Base-by-base conservation (phyloP, 2,797 vertebrate species). In the Muscicapa striata region DNA sequence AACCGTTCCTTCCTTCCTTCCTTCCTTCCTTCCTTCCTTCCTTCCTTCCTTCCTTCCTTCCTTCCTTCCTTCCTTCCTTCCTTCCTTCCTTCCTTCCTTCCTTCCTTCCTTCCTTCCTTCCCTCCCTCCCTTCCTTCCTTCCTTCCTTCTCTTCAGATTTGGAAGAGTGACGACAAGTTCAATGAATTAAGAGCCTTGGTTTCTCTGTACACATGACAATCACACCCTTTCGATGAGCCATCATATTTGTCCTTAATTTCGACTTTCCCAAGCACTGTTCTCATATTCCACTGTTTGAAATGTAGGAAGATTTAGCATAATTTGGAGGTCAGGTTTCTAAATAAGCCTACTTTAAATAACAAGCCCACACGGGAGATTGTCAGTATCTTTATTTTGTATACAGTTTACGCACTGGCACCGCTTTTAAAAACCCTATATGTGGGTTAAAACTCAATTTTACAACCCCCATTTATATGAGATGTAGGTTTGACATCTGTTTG, bases 401-500 rank as follows among this genome's bases (percentile, higher is more conserved):
- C 79, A 59, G 96, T 81, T 96, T 94, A 94, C 97, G 91, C 96
- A 52, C 62, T 91, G 88, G 93, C 84, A 91, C 87, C 27, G 87
- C 67, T 84, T 94, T 91, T 85, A 49, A 70, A 95, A 94, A 93
- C 68, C 92, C 89, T 94, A 61, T 94, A 88, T 63, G 93, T 77
- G 96, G 97, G 97, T 97, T 97, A 96, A 97, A 97, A 96, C 95
- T 96, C 97, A 95, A 95, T 97, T 97, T 94, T 95, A 94, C 96
- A 95, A 80, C 96, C 96, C 97, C 94, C 97, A 96, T 94, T 97
- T 97, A 97, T 89, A 83, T 80, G 97, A 97, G 96, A 97, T 96
- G 91, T 52, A 97, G 97, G 97, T 98, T 97, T 98, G 98, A 98
- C 98, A 98, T 98, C 98, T 98, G 98, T 98, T 98, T 98, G 97